Percentiles rank a stretch among this genome's conserved stretches.
phyloP scores from a whole-genome alignment of 1,140 invertebrate species.

The Pseudomyrmex pallidus region DNA sequence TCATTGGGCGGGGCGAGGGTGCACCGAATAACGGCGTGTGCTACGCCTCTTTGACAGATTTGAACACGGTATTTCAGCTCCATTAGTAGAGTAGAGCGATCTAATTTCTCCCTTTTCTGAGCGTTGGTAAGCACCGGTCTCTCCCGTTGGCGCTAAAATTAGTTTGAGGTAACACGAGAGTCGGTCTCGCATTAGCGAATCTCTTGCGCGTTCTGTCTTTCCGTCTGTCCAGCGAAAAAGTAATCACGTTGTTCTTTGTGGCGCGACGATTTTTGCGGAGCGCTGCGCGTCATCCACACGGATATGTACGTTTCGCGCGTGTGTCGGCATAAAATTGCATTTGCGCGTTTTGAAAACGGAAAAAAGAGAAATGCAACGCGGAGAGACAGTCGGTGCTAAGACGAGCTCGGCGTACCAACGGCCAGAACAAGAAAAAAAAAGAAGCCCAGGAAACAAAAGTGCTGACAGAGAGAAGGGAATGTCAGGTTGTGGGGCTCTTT shows the following conservation, averaged over 20 bases:
- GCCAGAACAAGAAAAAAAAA: slow-evolving; percentile 57
- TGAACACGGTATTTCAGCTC: slow-evolving; percentile 71
- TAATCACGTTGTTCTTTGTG: slow-evolving; percentile 1
- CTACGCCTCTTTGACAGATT: slow-evolving; percentile 67
- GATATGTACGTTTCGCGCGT: not conserved
- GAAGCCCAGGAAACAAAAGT: not conserved
- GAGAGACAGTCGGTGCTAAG: not conserved
- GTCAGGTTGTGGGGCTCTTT: slow-evolving; percentile 68
- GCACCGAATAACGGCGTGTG: slow-evolving; percentile 70
- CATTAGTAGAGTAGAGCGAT: slow-evolving; percentile 66
- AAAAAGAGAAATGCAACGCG: too few species aligned
- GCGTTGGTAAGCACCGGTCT: slow-evolving; percentile 57
- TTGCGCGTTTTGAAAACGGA: not conserved
- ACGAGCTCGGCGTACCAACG: slow-evolving; percentile 47
- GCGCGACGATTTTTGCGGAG: not conserved
- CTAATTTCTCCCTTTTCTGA: slow-evolving; percentile 65
- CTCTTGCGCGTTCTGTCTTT: slow-evolving; percentile 21
- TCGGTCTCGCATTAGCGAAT: not conserved
- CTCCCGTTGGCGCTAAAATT: slow-evolving; percentile 36
- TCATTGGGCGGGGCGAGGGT: slow-evolving; percentile 75
- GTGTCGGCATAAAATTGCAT: not conserved
- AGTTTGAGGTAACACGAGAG: slow-evolving; percentile 31
- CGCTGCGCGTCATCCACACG: too few species aligned
- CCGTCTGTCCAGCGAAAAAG: not conserved
- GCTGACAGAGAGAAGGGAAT: slow-evolving; percentile 17